Percentiles rank a stretch among this genome's conserved stretches.
These are phyloP conservation scores for Thelaira solivaga DNA, from an alignment of 2,888 invertebrate species.

Conservation along the genomic window DNA sequence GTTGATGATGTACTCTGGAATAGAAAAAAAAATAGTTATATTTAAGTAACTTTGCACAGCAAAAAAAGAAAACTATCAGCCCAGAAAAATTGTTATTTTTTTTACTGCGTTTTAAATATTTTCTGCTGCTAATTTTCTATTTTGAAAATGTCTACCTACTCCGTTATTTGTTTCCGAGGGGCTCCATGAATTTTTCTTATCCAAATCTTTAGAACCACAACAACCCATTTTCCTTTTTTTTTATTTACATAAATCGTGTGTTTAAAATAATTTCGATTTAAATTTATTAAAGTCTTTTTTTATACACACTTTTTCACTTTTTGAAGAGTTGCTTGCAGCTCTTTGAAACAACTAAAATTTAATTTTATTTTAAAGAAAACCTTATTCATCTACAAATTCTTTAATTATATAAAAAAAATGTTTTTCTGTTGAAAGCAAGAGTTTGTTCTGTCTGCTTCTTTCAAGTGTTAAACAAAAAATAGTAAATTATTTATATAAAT, in stretches of 20 bases:
- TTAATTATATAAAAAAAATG: slow-evolving; percentile 2
- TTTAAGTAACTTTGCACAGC: neutral
- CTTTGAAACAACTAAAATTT: slow-evolving; percentile 44
- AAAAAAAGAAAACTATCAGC: too few species aligned
- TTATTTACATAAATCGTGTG: neutral
- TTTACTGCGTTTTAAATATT: too few species aligned
- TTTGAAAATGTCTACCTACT: slow-evolving; percentile 60
- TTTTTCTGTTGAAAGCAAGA: slow-evolving; percentile 36
- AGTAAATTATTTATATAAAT: slow-evolving; percentile 36
- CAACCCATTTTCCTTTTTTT: slow-evolving; percentile 67
- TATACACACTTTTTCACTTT: slow-evolving; percentile 47
- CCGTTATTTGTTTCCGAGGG: slow-evolving; percentile 72
- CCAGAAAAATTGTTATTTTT: too few species aligned
- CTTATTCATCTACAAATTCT: slow-evolving; percentile 31
- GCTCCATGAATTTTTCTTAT: slow-evolving; percentile 72
- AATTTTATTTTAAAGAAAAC: slow-evolving; percentile 49
- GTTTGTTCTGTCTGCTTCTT: slow-evolving; percentile 49
- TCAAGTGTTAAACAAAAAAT: slow-evolving; percentile 38
- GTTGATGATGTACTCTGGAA: slow-evolving; percentile 72
- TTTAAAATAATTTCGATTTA: neutral
- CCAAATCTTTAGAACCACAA: slow-evolving; percentile 71
- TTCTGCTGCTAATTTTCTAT: neutral
- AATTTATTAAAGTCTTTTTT: neutral
- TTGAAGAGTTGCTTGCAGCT: too few species aligned
- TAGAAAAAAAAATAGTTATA: neutral